Evolutionary conservation across 2,797 vertebrate species (phyloP), one percentile per base, ranked within the genome.

Genomic region (Chrysolophus pictus): DNA sequence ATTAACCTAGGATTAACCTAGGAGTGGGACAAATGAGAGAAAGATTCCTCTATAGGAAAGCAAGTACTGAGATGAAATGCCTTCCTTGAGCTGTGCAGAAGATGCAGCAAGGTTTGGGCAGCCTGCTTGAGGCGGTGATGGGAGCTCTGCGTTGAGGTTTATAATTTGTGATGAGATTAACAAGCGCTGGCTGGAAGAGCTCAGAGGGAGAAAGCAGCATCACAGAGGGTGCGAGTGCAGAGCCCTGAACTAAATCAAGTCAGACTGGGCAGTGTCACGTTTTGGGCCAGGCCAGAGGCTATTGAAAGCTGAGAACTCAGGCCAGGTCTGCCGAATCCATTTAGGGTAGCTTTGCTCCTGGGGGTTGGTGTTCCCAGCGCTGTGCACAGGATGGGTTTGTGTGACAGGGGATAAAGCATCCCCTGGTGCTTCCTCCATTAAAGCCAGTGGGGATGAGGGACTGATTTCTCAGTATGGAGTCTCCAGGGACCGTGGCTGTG

Each of bases 91-190:
- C 31, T 0, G 3, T 63, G 94, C 91, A 90, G 73, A 42, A 80
- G 79, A 89, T 92, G 17, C 12, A 60, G 26, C 63, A 90, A 93
- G 22, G 76, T 91, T 93, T 78, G 87, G 91, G 87, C 91, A 86
- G 70, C 4, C 7, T 56, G 96, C 96, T 95, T 4, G 82, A 88
- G 94, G 95, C 86, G 0, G 33, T 78, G 91, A 11, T 33, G 76
- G 74, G 69, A 72, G 0, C 82, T 56, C 33, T 0, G 82, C 6
- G 5, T 72, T 96, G 96, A 95, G 85, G 26, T 78, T 96, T 96
- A 92, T 90, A 68, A 3, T 33, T 95, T 91, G 84, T 95, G 94
- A 94, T 95, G 79, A 96, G 85, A 35, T 96, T 89, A 91, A 91
- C 59, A 33, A 87, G 76, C 89, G 8, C 11, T 33, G 75, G 82